These are phyloP conservation scores for Drosophila ercepeae DNA, from an alignment of 1,140 invertebrate genomes.

Conservation along the genomic window DNA sequence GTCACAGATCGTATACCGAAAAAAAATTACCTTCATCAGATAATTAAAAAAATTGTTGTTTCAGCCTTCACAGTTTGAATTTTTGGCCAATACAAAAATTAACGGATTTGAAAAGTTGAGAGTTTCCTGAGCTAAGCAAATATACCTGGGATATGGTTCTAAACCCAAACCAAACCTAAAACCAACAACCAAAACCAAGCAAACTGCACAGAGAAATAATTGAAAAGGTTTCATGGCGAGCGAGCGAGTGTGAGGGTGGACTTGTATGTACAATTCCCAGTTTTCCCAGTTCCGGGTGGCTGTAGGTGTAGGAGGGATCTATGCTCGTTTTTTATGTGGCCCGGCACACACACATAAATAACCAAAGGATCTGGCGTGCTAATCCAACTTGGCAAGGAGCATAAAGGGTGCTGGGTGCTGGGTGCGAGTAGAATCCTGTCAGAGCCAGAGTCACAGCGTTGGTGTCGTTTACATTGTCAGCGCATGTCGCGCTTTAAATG, in stretches of 20 bases:
- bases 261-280: slow-evolving; percentile 22
- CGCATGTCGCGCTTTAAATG: slow-evolving; percentile 75
- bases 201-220: slow-evolving; percentile 64
- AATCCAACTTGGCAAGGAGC: slow-evolving; percentile 60
- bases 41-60: too few species aligned
- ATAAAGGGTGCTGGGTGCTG: slow-evolving; percentile 3
- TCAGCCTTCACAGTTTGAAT: too few species aligned
- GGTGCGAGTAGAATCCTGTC: slow-evolving; percentile 47
- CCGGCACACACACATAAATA: slow-evolving; percentile 47
- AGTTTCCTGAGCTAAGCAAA: slow-evolving; percentile 17
- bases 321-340: slow-evolving; percentile 35
- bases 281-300: slow-evolving; percentile 29
- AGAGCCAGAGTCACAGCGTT: slow-evolving; percentile 36
- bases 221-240: slow-evolving; percentile 65
- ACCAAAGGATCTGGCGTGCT: slow-evolving; percentile 63
- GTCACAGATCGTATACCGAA: too few species aligned
- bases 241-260: slow-evolving; percentile 29
- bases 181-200: slow-evolving; percentile 31
- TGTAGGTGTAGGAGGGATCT: slow-evolving; percentile 20
- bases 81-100: too few species aligned
- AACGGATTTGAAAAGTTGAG: too few species aligned
- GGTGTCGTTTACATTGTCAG: slow-evolving; percentile 69
- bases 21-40: too few species aligned
- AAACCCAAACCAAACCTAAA: slow-evolving; percentile 16
- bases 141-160: slow-evolving; percentile 12